Percentiles rank a stretch among this genome's conserved stretches.
Conservation (phyloP, 2,888 invertebrate species). For the Galeruca laticollis region DNA sequence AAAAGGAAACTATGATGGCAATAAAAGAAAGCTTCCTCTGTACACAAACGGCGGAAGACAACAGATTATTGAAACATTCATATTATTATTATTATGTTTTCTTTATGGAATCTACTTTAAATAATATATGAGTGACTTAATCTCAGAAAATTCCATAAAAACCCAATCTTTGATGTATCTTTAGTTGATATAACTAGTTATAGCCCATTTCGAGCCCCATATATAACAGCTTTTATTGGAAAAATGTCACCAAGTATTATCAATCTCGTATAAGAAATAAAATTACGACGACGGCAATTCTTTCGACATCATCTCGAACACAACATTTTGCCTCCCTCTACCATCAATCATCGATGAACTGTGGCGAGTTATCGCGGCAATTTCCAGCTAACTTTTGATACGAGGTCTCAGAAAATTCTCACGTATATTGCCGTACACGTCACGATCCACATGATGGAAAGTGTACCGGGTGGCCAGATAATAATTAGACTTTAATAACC, state of each 20-base stretch:
- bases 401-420: constrained; percentile 1
- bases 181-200: constrained; percentile 33
- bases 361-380: constrained; percentile 5
- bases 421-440: not conserved
- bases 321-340: constrained; percentile 26
- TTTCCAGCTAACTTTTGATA: constrained; percentile 15
- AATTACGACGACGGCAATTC: constrained; percentile 26
- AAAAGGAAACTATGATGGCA: too few species aligned
- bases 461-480: too few species aligned
- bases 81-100: too few species aligned
- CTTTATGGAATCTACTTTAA: too few species aligned
- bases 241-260: constrained; percentile 34
- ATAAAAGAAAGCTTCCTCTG: too few species aligned
- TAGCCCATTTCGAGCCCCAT: constrained; percentile 26
- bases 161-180: constrained; percentile 32
- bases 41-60: too few species aligned
- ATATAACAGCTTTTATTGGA: constrained; percentile 34
- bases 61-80: too few species aligned
- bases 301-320: constrained; percentile 35
- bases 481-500: too few species aligned
- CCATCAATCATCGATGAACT: constrained; percentile 30
- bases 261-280: constrained; percentile 35
- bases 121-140: constrained; percentile 19
- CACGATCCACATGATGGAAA: not conserved
- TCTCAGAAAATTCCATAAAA: constrained; percentile 30